Evolutionary conservation across 2,113 vertebrate species (phyloP).

Genomic region (Petaurus breviceps): DNA sequence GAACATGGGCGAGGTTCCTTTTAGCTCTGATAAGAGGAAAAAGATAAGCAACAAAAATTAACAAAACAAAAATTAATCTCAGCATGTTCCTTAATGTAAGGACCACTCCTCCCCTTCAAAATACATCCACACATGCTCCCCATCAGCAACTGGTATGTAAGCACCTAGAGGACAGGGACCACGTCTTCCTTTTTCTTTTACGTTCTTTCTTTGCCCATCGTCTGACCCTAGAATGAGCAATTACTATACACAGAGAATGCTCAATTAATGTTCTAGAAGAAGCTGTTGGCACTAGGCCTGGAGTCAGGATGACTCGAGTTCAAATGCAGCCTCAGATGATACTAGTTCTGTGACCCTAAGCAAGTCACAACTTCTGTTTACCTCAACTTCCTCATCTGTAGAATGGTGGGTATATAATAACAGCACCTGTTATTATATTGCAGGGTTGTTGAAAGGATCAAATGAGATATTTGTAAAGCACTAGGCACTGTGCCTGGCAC

Average conservation of each 20-base stretch:
- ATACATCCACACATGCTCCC: not conserved
- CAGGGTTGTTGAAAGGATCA: not conserved
- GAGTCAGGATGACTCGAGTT: not conserved
- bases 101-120: too few species aligned
- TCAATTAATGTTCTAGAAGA: not conserved
- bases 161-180: not conserved
- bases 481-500: not conserved
- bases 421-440: not conserved
- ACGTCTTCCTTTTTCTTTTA: not conserved
- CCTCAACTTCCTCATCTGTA: not conserved
- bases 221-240: not conserved
- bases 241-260: not conserved
- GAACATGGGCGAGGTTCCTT: not conserved
- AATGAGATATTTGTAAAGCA: not conserved
- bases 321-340: not conserved
- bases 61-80: not conserved
- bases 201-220: not conserved
- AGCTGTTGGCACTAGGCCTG: not conserved
- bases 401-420: not conserved
- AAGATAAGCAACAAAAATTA: not conserved
- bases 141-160: not conserved
- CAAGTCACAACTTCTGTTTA: not conserved
- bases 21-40: not conserved
- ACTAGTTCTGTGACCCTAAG: not conserved
- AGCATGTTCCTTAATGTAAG: not conserved